phyloP scores from a whole-genome alignment of 2,888 invertebrate species.

The Acholoe squamosa region DNA sequence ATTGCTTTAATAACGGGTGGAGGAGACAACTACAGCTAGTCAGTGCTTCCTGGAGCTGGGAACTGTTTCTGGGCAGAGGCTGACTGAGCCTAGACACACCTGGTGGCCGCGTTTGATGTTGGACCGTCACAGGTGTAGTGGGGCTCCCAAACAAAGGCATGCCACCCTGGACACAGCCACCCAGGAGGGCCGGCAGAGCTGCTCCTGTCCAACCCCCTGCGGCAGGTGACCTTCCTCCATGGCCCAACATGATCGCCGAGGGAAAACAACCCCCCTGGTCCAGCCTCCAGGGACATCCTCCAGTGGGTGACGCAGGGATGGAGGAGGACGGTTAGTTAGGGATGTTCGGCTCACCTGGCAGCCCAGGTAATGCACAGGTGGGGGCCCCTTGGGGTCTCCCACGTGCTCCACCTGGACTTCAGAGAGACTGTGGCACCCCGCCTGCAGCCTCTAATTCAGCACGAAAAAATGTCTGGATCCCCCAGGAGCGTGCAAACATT shows the following conservation, averaged over 20 bases:
- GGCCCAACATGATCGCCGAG: slow-evolving; percentile 5
- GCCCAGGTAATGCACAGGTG: slow-evolving; percentile 29
- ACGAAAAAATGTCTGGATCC: background rate
- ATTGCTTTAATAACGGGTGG: background rate
- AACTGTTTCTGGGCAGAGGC: slow-evolving; percentile 49
- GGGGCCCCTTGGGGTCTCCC: slow-evolving; percentile 18
- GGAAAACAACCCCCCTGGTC: background rate
- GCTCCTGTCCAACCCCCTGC: slow-evolving; percentile 29
- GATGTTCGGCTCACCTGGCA: background rate
- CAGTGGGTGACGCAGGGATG: background rate
- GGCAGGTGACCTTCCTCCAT: slow-evolving; percentile 57
- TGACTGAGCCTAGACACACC: slow-evolving; percentile 8
- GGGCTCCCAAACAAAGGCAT: slow-evolving; percentile 22
- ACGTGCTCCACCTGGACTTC: slow-evolving; percentile 12
- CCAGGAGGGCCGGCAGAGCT: slow-evolving; percentile 6
- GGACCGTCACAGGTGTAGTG: slow-evolving; percentile 42
- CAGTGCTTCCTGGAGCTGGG: slow-evolving; percentile 30
- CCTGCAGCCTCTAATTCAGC: background rate
- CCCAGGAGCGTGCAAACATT: background rate
- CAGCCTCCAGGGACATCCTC: slow-evolving; percentile 4
- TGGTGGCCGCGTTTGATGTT: slow-evolving; percentile 49
- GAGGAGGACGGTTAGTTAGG: background rate
- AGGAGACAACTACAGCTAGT: background rate
- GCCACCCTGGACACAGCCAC: slow-evolving; percentile 32
- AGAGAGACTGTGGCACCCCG: background rate